phyloP scores from a whole-genome alignment of 2,888 invertebrate species.

The Dromius quadrimaculatus region DNA sequence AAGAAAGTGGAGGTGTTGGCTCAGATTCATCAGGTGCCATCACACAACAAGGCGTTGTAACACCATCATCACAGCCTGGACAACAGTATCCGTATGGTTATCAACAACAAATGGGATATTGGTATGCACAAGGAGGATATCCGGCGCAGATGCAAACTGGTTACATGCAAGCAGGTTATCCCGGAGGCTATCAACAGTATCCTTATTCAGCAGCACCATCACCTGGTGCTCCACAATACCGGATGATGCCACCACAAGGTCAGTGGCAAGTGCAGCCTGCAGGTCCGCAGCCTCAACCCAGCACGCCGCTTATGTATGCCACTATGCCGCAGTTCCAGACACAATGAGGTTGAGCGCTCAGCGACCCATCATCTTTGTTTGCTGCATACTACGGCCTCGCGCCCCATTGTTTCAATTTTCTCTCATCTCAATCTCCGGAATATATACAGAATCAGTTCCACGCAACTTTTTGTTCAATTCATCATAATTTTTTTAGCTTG shows the following conservation, averaged over 20 bases:
- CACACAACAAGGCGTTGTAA: conserved; percentile 62
- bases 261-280: conserved; percentile 62
- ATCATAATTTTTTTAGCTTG: too few species aligned
- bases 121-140: conserved; percentile 89
- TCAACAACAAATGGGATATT: conserved; percentile 90
- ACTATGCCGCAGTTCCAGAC: conserved; percentile 88
- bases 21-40: conserved; percentile 66
- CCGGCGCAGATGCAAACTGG: conserved; percentile 81
- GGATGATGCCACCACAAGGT: conserved; percentile 66
- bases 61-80: conserved; percentile 66
- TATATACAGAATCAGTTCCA: neutral
- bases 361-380: conserved; percentile 1
- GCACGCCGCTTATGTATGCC: conserved; percentile 75
- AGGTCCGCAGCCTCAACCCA: conserved; percentile 66
- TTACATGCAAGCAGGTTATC: conserved; percentile 68
- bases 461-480: conserved; percentile 32
- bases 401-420: neutral
- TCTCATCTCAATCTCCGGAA: conserved; percentile 1
- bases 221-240: conserved; percentile 69
- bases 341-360: conserved; percentile 73
- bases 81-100: conserved; percentile 90
- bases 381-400: conserved; percentile 1
- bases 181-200: conserved; percentile 68
- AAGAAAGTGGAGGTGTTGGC: conserved; percentile 84
- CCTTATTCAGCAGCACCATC: conserved; percentile 70